Evolutionary conservation across 2,113 vertebrate genomes (phyloP).

Genomic region (Heteronetta atricapilla): DNA sequence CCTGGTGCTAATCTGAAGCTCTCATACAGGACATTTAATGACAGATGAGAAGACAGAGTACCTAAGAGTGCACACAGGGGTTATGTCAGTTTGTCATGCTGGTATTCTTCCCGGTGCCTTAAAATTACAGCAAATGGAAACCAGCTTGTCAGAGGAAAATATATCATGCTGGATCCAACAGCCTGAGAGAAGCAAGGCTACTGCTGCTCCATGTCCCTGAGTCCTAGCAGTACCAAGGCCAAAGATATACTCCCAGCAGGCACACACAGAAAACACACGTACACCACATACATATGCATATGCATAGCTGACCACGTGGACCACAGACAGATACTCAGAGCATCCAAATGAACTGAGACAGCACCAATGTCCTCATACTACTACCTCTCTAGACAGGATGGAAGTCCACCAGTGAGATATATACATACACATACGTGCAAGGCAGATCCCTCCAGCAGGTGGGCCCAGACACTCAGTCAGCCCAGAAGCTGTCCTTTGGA

Average conservation of each 20-base stretch:
- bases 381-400: not conserved
- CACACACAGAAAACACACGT: not conserved
- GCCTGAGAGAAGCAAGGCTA: accelerated
- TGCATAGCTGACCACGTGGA: accelerated
- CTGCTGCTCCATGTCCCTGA: not conserved
- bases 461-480: not conserved
- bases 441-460: not conserved
- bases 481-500: not conserved
- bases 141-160: not conserved
- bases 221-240: accelerated
- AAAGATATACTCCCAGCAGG: not conserved
- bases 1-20: not conserved
- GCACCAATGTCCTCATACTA: not conserved
- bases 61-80: not conserved
- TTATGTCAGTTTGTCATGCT: not conserved
- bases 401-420: not conserved
- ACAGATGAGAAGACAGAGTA: not conserved
- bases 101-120: not conserved
- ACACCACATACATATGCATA: accelerated
- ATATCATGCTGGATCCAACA: not conserved
- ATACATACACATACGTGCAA: not conserved
- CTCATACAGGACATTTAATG: not conserved
- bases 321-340: not conserved
- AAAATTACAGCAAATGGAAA: not conserved
- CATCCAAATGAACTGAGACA: not conserved